Evolutionary conservation across 1,140 invertebrate genomes (phyloP).

Genomic region (Drosophila yakuba): DNA sequence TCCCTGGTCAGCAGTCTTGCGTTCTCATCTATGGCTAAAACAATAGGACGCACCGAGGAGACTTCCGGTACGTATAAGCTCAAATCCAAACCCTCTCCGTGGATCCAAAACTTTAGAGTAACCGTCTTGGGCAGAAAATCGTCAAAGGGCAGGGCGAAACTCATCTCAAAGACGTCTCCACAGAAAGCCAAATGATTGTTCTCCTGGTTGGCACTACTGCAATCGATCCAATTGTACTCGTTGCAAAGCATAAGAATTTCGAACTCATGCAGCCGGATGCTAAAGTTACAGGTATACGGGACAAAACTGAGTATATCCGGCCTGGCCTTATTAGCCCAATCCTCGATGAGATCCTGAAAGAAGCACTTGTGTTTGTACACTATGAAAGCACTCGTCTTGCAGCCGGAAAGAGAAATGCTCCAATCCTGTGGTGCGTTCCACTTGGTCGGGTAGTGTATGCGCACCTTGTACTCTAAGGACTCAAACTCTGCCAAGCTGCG

Average conservation of each 20-base stretch:
- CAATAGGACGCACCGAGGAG: constrained; percentile 92
- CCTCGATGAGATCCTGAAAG: constrained; percentile 97
- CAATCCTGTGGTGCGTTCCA: constrained; percentile 99
- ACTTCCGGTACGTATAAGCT: constrained; percentile 95
- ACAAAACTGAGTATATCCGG: constrained; percentile 98
- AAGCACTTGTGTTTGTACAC: constrained; percentile 98
- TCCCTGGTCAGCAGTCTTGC: constrained; percentile 93
- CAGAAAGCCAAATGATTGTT: constrained; percentile 97
- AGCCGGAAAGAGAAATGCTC: constrained; percentile 95
- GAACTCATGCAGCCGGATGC: constrained; percentile 96
- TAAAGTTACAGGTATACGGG: constrained; percentile 98
- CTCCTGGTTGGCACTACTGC: constrained; percentile 96
- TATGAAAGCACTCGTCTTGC: constrained; percentile 96
- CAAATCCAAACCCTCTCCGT: constrained; percentile 96
- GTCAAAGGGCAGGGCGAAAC: constrained; percentile 95
- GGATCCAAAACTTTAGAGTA: constrained; percentile 95
- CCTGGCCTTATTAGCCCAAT: constrained; percentile 96
- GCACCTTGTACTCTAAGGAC: constrained; percentile 95
- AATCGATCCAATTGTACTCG: constrained; percentile 99
- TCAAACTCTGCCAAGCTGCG: constrained; percentile 96
- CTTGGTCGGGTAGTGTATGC: constrained; percentile 92
- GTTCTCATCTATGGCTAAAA: constrained; percentile 94
- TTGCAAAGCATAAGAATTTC: constrained; percentile 97
- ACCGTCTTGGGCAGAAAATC: constrained; percentile 96
- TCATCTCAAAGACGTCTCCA: constrained; percentile 96